phyloP scores from a whole-genome alignment of 2,888 invertebrate species.

The Chymomyza fuscimana region DNA sequence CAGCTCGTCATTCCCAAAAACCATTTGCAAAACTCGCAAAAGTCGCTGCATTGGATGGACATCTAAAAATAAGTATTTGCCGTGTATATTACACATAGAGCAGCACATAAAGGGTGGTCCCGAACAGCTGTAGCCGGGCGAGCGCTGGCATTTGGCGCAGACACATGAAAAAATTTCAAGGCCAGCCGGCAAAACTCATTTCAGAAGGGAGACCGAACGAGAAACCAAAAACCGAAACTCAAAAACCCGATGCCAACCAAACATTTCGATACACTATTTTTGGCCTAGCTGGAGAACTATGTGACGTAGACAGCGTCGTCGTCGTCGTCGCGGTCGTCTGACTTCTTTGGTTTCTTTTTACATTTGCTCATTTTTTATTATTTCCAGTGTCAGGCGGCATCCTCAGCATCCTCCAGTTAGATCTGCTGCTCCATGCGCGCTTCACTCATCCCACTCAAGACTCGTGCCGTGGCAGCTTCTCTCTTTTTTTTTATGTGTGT shows the following conservation, averaged over 20 bases:
- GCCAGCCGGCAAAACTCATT: slow-evolving; percentile 9
- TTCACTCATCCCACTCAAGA: background rate
- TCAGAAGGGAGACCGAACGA: slow-evolving; percentile 6
- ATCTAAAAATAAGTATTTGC: slow-evolving; percentile 12
- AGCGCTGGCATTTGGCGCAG: slow-evolving; percentile 64
- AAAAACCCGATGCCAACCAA: background rate
- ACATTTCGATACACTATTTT: background rate
- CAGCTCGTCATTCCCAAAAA: background rate
- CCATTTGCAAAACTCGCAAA: background rate
- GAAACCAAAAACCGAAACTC: slow-evolving; percentile 4
- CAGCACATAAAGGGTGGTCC: slow-evolving; percentile 36
- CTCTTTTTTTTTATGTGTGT: slow-evolving; percentile 67
- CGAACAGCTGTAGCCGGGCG: slow-evolving; percentile 61
- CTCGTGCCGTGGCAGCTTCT: background rate
- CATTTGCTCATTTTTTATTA: background rate
- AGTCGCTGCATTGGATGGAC: background rate
- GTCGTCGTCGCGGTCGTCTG: background rate
- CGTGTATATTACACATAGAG: slow-evolving; percentile 15
- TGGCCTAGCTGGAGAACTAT: background rate
- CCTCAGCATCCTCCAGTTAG: background rate
- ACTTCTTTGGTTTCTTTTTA: background rate
- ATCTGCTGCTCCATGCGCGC: background rate
- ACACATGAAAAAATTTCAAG: slow-evolving; percentile 30
- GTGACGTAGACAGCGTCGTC: background rate
- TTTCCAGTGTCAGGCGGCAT: background rate